These are phyloP conservation scores for Narcine bancroftii DNA, from an alignment of 2,113 vertebrate genomes.

Conservation along the genomic window DNA sequence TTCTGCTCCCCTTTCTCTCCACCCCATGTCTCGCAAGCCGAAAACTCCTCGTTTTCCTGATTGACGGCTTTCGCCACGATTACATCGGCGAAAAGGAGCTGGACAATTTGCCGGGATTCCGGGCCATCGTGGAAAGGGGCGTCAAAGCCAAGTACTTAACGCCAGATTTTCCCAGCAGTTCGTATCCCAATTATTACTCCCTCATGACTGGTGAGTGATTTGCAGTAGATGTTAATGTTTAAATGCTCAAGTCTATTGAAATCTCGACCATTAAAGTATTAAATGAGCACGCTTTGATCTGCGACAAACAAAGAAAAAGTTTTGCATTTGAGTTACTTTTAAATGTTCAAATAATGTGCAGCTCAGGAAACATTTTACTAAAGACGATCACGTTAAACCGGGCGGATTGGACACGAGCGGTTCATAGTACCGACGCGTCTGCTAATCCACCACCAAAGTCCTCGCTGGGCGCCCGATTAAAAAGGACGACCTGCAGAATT, in stretches of 20 bases:
- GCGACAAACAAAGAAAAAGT: not conserved
- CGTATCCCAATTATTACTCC: conserved; percentile 88
- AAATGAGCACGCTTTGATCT: not conserved
- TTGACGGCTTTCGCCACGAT: conserved; percentile 86
- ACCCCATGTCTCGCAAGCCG: conserved; percentile 41
- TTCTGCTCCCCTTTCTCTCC: conserved; percentile 43
- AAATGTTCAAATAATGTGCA: too few species aligned
- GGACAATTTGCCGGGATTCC: conserved; percentile 65
- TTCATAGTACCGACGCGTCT: too few species aligned
- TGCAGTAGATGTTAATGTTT: too few species aligned
- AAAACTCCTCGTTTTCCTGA: conserved; percentile 75
- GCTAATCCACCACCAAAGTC: not conserved
- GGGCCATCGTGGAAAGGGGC: conserved; percentile 65
- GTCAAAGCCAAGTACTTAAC: conserved; percentile 89
- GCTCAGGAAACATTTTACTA: too few species aligned
- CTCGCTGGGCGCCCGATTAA: not conserved
- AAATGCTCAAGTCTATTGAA: not conserved
- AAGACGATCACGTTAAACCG: too few species aligned
- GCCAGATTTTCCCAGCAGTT: conserved; percentile 85
- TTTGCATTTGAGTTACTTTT: too few species aligned
- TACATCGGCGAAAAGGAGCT: conserved; percentile 72
- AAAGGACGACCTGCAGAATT: not conserved
- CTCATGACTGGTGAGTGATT: conserved; percentile 83
- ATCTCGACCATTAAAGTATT: not conserved
- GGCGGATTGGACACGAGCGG: too few species aligned